These are phyloP conservation scores for Borostomias antarcticus DNA, from an alignment of 2,797 vertebrate genomes.

Conservation along the genomic window DNA sequence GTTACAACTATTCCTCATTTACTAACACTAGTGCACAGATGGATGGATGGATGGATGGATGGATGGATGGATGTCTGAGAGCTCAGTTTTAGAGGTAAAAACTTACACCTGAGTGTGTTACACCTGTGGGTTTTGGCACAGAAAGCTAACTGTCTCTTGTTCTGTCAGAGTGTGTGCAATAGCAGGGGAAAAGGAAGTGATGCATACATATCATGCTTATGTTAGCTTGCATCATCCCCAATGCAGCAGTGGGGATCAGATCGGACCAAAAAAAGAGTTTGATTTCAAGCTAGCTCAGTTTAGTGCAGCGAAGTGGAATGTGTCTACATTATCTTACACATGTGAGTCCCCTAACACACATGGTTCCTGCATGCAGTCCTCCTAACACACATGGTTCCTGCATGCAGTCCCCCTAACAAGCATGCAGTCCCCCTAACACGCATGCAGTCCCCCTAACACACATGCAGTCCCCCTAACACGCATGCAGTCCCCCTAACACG, in stretches of 20 bases:
- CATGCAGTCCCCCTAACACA: background rate
- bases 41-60: no score
- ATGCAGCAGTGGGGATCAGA: slow-evolving; percentile 32
- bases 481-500: no score
- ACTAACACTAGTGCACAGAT: no score
- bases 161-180: slow-evolving; percentile 16
- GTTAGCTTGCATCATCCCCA: slow-evolving; percentile 23
- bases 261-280: no score
- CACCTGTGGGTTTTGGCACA: slow-evolving; percentile 8
- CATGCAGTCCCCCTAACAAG: background rate
- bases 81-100: no score
- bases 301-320: background rate
- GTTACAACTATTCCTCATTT: no score
- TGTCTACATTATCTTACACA: no score
- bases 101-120: no score
- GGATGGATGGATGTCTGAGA: no score
- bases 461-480: slow-evolving; percentile 8
- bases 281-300: background rate
- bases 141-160: slow-evolving; percentile 15
- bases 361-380: background rate
- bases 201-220: slow-evolving; percentile 36
- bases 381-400: background rate
- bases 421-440: background rate
- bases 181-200: slow-evolving; percentile 66
- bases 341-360: background rate